These are phyloP conservation scores for Malthinus seriepunctatus DNA, from an alignment of 2,888 invertebrate species.

Conservation along the genomic window DNA sequence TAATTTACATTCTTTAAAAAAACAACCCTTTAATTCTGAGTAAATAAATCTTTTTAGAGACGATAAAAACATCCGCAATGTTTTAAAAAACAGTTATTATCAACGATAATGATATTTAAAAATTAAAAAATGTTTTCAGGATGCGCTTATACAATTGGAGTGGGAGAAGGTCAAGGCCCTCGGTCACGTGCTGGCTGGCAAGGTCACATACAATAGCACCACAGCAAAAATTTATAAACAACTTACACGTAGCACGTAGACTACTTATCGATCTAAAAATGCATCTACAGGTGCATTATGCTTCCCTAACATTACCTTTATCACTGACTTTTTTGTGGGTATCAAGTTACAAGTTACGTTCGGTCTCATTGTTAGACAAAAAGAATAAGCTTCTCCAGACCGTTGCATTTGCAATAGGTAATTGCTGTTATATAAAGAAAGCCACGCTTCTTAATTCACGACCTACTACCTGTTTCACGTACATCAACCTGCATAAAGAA, in stretches of 20 bases:
- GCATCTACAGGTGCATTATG: conserved; percentile 21
- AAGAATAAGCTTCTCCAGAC: too few relatives aligned
- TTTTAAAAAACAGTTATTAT: conserved; percentile 12
- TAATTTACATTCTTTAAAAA: conserved; percentile 29
- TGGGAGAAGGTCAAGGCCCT: conserved; percentile 61
- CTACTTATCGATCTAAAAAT: conserved; percentile 15
- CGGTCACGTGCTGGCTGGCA: conserved; percentile 60
- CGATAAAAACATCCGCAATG: neutral
- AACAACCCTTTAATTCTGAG: conserved; percentile 7
- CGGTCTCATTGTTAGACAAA: too few relatives aligned
- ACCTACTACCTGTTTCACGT: conserved; percentile 42
- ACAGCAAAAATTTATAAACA: conserved; percentile 24
- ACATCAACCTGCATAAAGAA: conserved; percentile 39
- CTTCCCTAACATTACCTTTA: neutral
- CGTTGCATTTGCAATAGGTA: too few relatives aligned
- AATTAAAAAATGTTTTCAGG: conserved; percentile 27
- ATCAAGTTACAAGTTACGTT: too few relatives aligned
- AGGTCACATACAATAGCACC: conserved; percentile 54
- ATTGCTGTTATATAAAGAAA: conserved; percentile 19
- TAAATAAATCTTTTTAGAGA: neutral
- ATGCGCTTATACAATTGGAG: conserved; percentile 32
- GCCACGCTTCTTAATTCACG: conserved; percentile 18
- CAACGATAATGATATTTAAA: neutral
- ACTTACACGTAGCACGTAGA: conserved; percentile 2
- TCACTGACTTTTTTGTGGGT: too few relatives aligned